Evolutionary conservation across 2,797 vertebrate species (phyloP), one percentile per base, ranked within the genome.

Genomic region (Tokudaia tokunoshimensis): DNA sequence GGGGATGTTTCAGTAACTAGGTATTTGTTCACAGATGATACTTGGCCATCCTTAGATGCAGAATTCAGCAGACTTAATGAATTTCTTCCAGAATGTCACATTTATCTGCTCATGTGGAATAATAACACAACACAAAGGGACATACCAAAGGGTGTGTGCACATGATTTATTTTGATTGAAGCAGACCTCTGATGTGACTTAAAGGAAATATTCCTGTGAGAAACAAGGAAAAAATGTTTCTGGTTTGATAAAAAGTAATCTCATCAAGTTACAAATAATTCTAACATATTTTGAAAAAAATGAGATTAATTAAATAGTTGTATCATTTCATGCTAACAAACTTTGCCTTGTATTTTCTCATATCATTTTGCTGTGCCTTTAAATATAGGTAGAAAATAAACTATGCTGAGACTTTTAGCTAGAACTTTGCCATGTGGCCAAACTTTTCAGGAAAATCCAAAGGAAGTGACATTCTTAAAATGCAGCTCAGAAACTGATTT

Each of bases 51-150:
- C 90, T 93, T 87, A 50, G 37, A 76, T n/a, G 1, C 14, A 78
- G 8, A 14, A 26, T 41, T 87, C 47, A 79, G 70, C n/a, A 76
- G 44, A 82, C 19, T 37, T 41, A 65, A 6, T 94, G 65, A 44
- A 95, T 76, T 75, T 85, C 2, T 90, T 93, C 52, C 82, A 52
- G 50, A 90, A 93, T 94, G 55, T 52, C 91, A 37, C 10, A 57
- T 78, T 90, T 37, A 63, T 63, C 37, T 72, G 85, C 20, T 91
- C n/a, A 86, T 90, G 57, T 89, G 63, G 34, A 86, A 96, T 82
- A 87, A 83, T 94, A 29, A 80, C 50, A 76, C n/a, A 67, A 94
- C 20, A 81, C 41, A 87, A 29, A 59, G 80, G 17, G 3, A 65
- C 14, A 52, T 15, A 17, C 8, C 34, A 15, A 83, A 59, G 41